Conservation (phyloP, 2,797 vertebrate genomes). For the Botia almorhae region DNA sequence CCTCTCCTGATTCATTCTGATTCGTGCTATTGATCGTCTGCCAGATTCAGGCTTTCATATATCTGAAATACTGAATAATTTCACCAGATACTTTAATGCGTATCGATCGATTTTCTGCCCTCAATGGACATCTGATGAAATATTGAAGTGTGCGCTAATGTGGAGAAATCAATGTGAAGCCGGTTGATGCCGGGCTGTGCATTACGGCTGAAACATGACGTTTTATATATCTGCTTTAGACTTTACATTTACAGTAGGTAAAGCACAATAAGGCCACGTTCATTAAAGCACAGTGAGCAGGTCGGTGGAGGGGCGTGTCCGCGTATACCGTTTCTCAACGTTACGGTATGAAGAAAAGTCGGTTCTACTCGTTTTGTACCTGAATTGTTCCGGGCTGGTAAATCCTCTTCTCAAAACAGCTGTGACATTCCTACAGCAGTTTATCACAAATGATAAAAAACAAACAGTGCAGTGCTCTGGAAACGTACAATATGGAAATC, state of each 20-base stretch:
- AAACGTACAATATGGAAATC: not conserved
- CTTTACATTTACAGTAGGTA: not conserved
- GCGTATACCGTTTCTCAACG: not conserved
- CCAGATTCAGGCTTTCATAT: constrained; percentile 13
- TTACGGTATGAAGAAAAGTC: constrained; percentile 36
- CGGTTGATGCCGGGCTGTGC: constrained; percentile 44
- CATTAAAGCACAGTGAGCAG: not conserved
- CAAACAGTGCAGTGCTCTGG: not conserved
- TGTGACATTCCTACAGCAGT: not conserved
- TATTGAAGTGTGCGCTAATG: constrained; percentile 32
- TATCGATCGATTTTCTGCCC: constrained; percentile 28
- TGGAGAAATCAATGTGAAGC: constrained; percentile 46
- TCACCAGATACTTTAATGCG: constrained; percentile 41
- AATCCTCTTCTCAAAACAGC: not conserved
- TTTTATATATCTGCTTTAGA: not conserved
- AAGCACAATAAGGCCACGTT: not conserved
- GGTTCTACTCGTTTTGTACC: constrained; percentile 32
- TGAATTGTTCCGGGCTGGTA: not conserved
- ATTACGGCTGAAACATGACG: constrained; percentile 52
- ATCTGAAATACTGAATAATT: constrained; percentile 23
- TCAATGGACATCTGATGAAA: constrained; percentile 40
- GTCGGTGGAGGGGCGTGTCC: constrained; percentile 1
- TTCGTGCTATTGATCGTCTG: constrained; percentile 9
- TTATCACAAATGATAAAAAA: not conserved
- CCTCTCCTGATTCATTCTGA: not conserved